Base-by-base conservation (phyloP, 2,113 vertebrate species). In the Merops nubicus region DNA sequence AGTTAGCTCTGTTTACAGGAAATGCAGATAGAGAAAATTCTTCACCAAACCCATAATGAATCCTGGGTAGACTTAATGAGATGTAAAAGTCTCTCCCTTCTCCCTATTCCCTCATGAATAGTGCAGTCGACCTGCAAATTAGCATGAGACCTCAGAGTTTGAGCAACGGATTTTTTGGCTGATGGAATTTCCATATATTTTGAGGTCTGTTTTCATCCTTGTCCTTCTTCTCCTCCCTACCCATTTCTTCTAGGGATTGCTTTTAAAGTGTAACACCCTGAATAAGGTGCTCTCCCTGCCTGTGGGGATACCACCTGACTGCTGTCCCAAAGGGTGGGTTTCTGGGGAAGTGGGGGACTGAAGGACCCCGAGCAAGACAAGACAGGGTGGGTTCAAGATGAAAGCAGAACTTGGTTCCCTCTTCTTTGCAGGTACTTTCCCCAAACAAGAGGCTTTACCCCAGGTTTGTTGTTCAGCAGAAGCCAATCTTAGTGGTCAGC, bases 361-460 rank as follows among this genome's bases (percentile, higher is more conserved):
- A 29, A 15, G 28, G 16, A 64, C 8, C 11, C 20, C 0, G 1
- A 73, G 45, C 14, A 48, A 34, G 28, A 77, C 21, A 28, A 50
- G 19, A 31, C 2, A 6, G 8, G 2, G 2, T 31, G 23, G 5
- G 14, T 17, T 23, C 28, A 11, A 45, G 42, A 28, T 0, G n/a
- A n/a, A n/a, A n/a, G n/a, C n/a, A n/a, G n/a, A n/a, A n/a, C n/a
- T n/a, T 7, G 5, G 6, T 47, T 45, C 29, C 20, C 17, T 40
- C 16, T 12, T 7, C 17, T 64, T 14, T 29, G 2, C 38, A 11
- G 16, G 4, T 29, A 26, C 33, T 56, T 42, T 25, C 5, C 4
- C 3, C 4, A 5, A n/a, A n/a, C n/a, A n/a, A 3, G 18, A 4
- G 14, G 3, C 43, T 84, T 23, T 4, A 34, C 34, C 5, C 33